Conservation (phyloP, 2,888 invertebrate species). For the Yponomeuta malinellus region DNA sequence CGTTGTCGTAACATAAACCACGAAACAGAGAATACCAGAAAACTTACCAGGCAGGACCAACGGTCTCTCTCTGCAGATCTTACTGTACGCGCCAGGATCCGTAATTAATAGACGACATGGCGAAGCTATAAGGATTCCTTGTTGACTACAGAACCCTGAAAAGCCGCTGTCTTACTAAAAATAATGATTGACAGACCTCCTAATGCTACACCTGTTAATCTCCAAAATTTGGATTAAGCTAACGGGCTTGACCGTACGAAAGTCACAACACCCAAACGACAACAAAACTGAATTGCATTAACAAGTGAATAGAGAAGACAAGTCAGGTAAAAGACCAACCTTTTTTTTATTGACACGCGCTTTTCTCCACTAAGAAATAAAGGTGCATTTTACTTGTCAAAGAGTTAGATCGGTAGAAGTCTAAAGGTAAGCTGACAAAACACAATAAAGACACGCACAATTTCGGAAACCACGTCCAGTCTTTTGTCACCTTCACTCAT, state of each 20-base stretch:
- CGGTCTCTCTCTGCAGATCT: too few species aligned
- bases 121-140: too few species aligned
- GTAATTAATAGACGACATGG: too few species aligned
- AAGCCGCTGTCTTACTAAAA: not conserved
- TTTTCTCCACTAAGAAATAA: not conserved
- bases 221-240: constrained; percentile 10
- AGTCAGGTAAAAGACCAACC: not conserved
- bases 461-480: not conserved
- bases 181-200: not conserved
- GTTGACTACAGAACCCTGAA: too few species aligned
- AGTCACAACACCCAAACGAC: constrained; percentile 13
- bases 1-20: too few species aligned
- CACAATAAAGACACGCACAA: constrained; percentile 4
- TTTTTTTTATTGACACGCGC: not conserved
- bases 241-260: constrained; percentile 11
- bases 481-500: not conserved
- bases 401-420: not conserved
- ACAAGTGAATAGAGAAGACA: constrained; percentile 9
- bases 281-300: constrained; percentile 7
- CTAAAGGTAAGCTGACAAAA: not conserved
- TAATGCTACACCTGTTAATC: constrained; percentile 6
- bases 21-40: too few species aligned
- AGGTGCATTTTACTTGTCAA: not conserved
- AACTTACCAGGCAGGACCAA: too few species aligned
- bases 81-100: too few species aligned